phyloP scores from a whole-genome alignment of 35 echinoderm and acorn worm genomes.

The Antedon bifida region DNA sequence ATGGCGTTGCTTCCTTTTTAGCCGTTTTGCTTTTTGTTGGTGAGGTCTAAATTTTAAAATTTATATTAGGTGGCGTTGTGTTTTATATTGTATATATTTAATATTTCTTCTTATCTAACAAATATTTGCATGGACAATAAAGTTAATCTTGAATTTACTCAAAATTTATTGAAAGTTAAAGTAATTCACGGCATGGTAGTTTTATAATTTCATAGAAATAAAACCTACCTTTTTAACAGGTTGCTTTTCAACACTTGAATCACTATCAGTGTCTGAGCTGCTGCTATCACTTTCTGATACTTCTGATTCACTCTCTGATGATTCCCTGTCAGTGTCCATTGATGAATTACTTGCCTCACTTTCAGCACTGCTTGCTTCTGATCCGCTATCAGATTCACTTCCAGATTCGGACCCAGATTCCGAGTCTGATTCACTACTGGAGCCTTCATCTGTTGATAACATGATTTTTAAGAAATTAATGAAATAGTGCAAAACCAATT shows the following conservation, averaged over 20 bases:
- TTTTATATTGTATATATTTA: no score
- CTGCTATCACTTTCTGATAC: conserved; percentile 3
- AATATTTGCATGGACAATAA: no score
- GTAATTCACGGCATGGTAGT: no score
- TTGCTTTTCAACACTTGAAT: conserved; percentile 2
- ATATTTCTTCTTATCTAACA: no score
- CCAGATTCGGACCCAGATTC: conserved; percentile 25
- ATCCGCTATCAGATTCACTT: conserved; percentile 23
- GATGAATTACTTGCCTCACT: conserved; percentile 22
- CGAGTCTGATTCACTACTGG: conserved; percentile 32
- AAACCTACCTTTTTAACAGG: neutral
- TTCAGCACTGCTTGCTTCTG: conserved; percentile 20
- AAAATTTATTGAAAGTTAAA: no score
- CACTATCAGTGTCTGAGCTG: conserved; percentile 6
- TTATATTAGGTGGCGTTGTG: no score
- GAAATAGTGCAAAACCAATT: no score
- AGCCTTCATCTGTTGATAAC: neutral
- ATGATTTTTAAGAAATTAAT: no score
- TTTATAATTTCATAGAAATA: no score
- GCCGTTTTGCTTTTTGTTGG: conserved; percentile 13
- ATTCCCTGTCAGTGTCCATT: neutral
- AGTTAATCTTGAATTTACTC: no score
- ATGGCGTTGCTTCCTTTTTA: conserved; percentile 11
- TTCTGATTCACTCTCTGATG: neutral
- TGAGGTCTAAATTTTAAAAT: conserved; percentile 17